These are phyloP conservation scores for Chiroxiphia lanceolata DNA, from an alignment of 2,797 vertebrate species.

Conservation along the genomic window DNA sequence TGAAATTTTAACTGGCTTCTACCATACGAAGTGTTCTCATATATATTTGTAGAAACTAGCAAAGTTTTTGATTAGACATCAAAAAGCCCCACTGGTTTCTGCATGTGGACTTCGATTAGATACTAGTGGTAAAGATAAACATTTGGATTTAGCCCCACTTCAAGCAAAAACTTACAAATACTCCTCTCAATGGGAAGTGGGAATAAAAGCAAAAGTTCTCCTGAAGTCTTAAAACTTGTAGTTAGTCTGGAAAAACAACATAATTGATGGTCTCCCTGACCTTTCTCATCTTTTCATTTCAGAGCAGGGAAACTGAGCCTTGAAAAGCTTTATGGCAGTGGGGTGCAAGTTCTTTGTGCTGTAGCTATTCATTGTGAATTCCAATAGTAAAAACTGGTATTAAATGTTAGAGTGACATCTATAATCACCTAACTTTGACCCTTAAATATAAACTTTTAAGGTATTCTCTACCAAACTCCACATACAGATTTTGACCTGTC, in stretches of 20 bases:
- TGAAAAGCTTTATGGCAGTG: not conserved
- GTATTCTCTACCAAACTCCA: not conserved
- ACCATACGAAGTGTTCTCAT: not conserved
- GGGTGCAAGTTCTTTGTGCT: not conserved
- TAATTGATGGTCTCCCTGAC: conserved; percentile 11
- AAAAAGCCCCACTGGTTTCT: not conserved
- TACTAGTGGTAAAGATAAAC: not conserved
- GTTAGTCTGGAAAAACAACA: not conserved
- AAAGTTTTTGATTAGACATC: not conserved
- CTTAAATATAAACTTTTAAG: not conserved
- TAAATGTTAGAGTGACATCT: not conserved
- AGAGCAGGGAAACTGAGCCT: not conserved
- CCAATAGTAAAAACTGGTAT: not conserved
- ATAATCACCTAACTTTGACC: not conserved
- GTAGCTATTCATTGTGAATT: not conserved
- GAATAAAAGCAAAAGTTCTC: conserved; percentile 13
- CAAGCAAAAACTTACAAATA: not conserved
- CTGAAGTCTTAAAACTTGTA: not conserved
- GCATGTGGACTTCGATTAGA: not conserved
- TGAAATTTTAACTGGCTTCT: not conserved
- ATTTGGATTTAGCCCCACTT: not conserved
- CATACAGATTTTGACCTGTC: not conserved
- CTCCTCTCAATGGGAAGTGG: not conserved
- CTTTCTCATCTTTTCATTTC: conserved; percentile 21
- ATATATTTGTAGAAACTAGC: not conserved